A percentile compares a stretch with the other conserved stretches of the same genome.
Conservation (phyloP, 2,888 invertebrate species). For the Spodoptera littoralis region DNA sequence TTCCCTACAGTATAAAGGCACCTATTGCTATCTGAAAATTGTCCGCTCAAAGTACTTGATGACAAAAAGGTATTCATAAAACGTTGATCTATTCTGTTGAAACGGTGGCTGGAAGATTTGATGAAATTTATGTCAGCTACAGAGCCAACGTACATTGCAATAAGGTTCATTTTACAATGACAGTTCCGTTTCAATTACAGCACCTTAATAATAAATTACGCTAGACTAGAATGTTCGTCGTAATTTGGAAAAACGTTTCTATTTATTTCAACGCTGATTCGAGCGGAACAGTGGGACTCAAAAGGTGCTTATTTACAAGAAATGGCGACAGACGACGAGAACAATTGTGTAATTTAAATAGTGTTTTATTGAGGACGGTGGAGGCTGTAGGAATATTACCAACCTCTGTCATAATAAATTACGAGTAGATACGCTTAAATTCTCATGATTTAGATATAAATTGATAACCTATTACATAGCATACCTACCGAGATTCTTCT, state of each 20-base stretch:
- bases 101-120: slow-evolving; percentile 5
- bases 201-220: slow-evolving; percentile 23
- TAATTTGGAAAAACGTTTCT: slow-evolving; percentile 4
- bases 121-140: slow-evolving; percentile 4
- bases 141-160: slow-evolving; percentile 2
- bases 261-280: slow-evolving; percentile 13
- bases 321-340: too few relatives aligned
- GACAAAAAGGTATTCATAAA: not conserved
- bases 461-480: too few relatives aligned
- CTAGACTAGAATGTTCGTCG: slow-evolving; percentile 3
- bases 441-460: too few relatives aligned
- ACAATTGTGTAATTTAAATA: not conserved
- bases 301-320: not conserved
- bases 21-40: not conserved
- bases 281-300: not conserved
- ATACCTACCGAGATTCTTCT: too few relatives aligned
- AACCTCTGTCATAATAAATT: too few relatives aligned
- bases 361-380: not conserved
- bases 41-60: not conserved
- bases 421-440: too few relatives aligned
- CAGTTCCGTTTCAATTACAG: slow-evolving; percentile 32
- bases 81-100: slow-evolving; percentile 7
- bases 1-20: not conserved
- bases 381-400: too few relatives aligned
- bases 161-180: slow-evolving; percentile 14